Evolutionary conservation across 2,888 invertebrate genomes (phyloP), one percentile per base, ranked within the genome.

Genomic region (Plebejus anna): DNA sequence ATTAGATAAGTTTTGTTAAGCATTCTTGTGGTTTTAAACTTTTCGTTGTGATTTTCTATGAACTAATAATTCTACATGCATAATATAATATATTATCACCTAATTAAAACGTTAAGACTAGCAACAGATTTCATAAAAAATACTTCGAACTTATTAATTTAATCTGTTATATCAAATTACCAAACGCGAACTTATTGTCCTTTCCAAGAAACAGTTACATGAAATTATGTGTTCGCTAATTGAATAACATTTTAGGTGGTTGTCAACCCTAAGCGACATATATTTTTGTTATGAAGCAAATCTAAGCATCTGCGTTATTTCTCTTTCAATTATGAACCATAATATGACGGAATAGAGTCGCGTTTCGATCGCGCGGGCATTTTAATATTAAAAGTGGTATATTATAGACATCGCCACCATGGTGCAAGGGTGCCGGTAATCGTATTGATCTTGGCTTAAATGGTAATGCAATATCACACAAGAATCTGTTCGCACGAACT

Each of bases 401-500:
- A 72, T 71, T 42, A 71, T 42, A 22, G 72, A 22, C 38, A 38
- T 71, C 38, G 71, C 42, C 71, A 42, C 71, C 71, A 22, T 22
- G 42, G 42, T 72, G 72, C 47, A 72, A 72, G 72, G 72, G 72
- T 47, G 51, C 32, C 32, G 47, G 73, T 73, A 55, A 73, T 55
- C 55, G 47, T 73, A 73, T 55, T 73, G 73, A 42, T 72, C 72
- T 51, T 55, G 47, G 51, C 51, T 73, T 73, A 55, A 73, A 73
- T 55, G 51, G 73, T 73, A 73, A 73, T 55, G 51, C 73, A 73
- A 73, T 73, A 73, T 73, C 51, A 73, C 51, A 72, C 47, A 72
- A 73, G 51, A 73, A 73, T 73, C 55, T 73, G 16, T 73, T 73
- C 73, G 73, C 73, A 73, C 73, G 73, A 73, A 73, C 55, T 55